phyloP scores from a whole-genome alignment of 2,113 vertebrate genomes.

The Falcunculus frontatus region DNA sequence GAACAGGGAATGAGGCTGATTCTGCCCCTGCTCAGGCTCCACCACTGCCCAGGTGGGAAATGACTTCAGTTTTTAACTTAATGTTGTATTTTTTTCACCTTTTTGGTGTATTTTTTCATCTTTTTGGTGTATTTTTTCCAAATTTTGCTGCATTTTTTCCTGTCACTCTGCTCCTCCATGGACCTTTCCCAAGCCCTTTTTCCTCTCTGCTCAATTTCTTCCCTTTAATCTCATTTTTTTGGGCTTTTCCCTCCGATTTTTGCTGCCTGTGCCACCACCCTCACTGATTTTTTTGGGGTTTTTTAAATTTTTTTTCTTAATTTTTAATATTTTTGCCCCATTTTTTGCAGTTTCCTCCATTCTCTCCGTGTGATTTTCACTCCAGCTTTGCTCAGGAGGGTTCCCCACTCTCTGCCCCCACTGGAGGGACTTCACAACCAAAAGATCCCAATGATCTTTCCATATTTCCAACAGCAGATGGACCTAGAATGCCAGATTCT shows the following conservation, averaged over 20 bases:
- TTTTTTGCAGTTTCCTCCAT: neutral
- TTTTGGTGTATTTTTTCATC: neutral
- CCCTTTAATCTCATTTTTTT: neutral
- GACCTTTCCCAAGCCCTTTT: neutral
- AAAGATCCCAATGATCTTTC: neutral
- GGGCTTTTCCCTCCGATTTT: neutral
- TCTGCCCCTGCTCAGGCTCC: neutral
- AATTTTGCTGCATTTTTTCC: neutral
- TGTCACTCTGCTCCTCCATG: fast-evolving
- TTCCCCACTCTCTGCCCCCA: neutral
- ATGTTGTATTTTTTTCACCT: fast-evolving
- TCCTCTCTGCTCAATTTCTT: neutral
- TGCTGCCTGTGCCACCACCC: neutral
- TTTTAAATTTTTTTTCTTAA: neutral
- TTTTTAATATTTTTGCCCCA: neutral
- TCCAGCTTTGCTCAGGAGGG: neutral
- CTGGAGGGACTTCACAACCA: neutral
- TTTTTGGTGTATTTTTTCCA: neutral
- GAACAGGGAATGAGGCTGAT: neutral
- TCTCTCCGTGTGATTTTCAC: neutral
- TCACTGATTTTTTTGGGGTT: neutral
- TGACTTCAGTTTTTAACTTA: neutral
- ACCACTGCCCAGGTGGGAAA: neutral
- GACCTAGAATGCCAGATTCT: neutral
- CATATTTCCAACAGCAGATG: constrained; percentile 32